phyloP scores from a whole-genome alignment of 2,888 invertebrate genomes.

The Harpagoxenus sublaevis region DNA sequence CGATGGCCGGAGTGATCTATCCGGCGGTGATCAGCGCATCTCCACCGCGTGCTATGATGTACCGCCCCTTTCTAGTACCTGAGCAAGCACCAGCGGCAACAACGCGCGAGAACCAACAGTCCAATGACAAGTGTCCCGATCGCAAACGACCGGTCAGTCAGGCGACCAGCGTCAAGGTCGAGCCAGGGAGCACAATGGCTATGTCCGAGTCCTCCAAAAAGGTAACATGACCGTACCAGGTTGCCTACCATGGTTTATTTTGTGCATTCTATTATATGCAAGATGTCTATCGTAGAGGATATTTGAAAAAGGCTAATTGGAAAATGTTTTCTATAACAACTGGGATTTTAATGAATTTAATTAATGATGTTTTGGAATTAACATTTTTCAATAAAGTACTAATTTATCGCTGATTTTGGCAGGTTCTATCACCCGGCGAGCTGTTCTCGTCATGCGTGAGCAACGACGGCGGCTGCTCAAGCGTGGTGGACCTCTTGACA shows the following conservation, averaged over 20 bases:
- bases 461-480: conserved; percentile 78
- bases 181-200: conserved; percentile 87
- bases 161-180: conserved; percentile 88
- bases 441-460: conserved; percentile 79
- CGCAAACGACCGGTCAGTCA: conserved; percentile 86
- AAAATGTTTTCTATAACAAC: neutral
- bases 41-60: conserved; percentile 88
- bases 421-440: conserved; percentile 79
- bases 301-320: neutral
- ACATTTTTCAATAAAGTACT: neutral
- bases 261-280: neutral
- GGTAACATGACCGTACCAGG: conserved; percentile 72
- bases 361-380: neutral
- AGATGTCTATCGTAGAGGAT: neutral
- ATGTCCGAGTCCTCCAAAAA: conserved; percentile 89
- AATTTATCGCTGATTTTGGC: neutral
- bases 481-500: conserved; percentile 63
- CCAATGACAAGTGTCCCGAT: conserved; percentile 63
- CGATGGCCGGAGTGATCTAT: conserved; percentile 89
- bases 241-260: neutral
- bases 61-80: conserved; percentile 87
- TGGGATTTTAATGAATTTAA: neutral
- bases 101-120: conserved; percentile 58
- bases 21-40: conserved; percentile 86
- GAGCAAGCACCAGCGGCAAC: conserved; percentile 67